These are phyloP conservation scores for Phalacrocorax pelagicus DNA, from an alignment of 2,113 vertebrate species.

Conservation along the genomic window DNA sequence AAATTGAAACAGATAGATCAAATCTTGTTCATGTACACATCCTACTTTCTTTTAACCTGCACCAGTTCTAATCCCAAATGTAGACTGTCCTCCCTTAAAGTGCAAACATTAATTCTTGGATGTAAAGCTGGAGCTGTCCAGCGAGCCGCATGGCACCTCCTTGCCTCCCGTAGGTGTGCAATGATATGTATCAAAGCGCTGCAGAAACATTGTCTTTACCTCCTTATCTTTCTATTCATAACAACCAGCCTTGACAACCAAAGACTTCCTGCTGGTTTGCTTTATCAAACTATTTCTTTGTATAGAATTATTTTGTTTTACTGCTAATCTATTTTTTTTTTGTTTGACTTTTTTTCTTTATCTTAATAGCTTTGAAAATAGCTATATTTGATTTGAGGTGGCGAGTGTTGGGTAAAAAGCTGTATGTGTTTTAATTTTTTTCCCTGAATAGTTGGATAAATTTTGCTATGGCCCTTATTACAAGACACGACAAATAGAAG, in stretches of 20 bases:
- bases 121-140: slow-evolving; percentile 40
- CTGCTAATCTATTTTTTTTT: not conserved
- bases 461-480: not conserved
- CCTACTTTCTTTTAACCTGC: not conserved
- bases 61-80: not conserved
- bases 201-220: not conserved
- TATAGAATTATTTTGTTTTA: not conserved
- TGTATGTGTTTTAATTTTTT: not conserved
- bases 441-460: not conserved
- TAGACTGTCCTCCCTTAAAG: not conserved
- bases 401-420: not conserved
- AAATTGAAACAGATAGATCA: not conserved
- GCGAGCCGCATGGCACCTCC: not conserved
- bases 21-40: not conserved
- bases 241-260: not conserved
- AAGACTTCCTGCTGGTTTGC: not conserved
- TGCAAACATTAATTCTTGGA: not conserved
- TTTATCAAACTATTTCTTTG: not conserved
- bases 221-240: not conserved
- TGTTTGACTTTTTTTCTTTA: not conserved
- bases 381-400: not conserved
- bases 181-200: not conserved
- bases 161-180: not conserved
- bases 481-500: not conserved
- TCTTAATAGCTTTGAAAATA: not conserved